Base-by-base conservation (phyloP, 2,113 vertebrate species). In the Heterotis niloticus region DNA sequence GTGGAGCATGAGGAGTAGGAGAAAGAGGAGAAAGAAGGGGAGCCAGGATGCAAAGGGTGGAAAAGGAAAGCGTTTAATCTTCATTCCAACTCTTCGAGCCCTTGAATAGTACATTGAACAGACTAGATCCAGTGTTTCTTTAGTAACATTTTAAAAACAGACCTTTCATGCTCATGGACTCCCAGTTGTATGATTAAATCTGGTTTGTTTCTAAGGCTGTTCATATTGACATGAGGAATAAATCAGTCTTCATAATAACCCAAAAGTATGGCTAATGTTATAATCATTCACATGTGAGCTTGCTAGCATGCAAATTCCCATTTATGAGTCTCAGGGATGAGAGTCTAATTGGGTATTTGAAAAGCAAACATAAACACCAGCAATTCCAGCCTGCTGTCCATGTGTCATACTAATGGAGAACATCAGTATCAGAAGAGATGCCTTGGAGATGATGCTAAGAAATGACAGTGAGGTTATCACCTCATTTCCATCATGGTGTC, bases 331-430 rank as follows among this genome's bases (percentile, higher is more conserved):
- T 44, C 64, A 74, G 57, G 70, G 64, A 83, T 75, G 80, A 84
- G 79, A 81, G 84, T 81, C 76, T 81, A 84, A 84, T 84, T 86
- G 82, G 64, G 72, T 65, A 78, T 80, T 77, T 44, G 44, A 56
- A 77, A 79, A 82, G 82, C n/a, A 52, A 57, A 65, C 71, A 52
- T 13, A 67, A 24, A 5, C 75, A 70, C 68, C 29, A 71, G 81
- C 44, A 67, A 29, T 56, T 7, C 0, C 68, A 52, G 78, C 72
- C 79, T 80, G 78, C 24, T 76, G 75, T 72, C 75, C 26, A 62
- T 79, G 79, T 60, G 78, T 60, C 78, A 75, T 14, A 81, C 68
- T 82, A 83, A 86, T 82, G 83, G 82, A 72, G 75, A 16, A 51
- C 23, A 82, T 83, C 84, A 78, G 86, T 81, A 80, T 83, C 69